Conservation (phyloP, 2,888 invertebrate genomes). For the Caprella mutica region DNA sequence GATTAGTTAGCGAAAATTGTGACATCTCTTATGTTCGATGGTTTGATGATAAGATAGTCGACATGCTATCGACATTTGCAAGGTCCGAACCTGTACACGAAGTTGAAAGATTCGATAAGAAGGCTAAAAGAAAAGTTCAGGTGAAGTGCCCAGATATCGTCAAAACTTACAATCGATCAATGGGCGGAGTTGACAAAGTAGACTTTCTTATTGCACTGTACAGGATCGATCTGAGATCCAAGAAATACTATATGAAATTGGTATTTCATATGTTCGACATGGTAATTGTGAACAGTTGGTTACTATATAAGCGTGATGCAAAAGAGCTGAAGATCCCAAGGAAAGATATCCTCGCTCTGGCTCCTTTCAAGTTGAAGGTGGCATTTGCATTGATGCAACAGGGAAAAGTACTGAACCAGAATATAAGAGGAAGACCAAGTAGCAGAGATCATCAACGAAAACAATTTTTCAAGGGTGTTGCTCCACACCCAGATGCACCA, state of each 20-base stretch:
- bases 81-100: background rate
- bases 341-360: background rate
- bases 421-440: slow-evolving; percentile 6
- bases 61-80: slow-evolving; percentile 9
- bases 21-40: slow-evolving; percentile 12
- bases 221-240: background rate
- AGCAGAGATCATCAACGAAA: too few species aligned
- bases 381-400: background rate
- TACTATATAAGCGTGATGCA: background rate
- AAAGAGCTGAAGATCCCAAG: background rate
- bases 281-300: background rate
- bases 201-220: background rate
- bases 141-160: slow-evolving; percentile 4
- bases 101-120: slow-evolving; percentile 1
- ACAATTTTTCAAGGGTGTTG: too few species aligned
- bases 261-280: slow-evolving; percentile 1
- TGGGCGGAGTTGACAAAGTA: slow-evolving; percentile 12
- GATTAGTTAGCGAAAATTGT: background rate
- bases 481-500: too few species aligned
- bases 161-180: slow-evolving; percentile 7
- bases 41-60: slow-evolving; percentile 7
- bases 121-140: background rate
- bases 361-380: background rate
- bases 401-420: background rate
- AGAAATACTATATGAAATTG: background rate